Percentiles rank a stretch among this genome's conserved stretches.
Conservation (phyloP, 2,888 invertebrate species). For the Acanthosepion lycidas region DNA sequence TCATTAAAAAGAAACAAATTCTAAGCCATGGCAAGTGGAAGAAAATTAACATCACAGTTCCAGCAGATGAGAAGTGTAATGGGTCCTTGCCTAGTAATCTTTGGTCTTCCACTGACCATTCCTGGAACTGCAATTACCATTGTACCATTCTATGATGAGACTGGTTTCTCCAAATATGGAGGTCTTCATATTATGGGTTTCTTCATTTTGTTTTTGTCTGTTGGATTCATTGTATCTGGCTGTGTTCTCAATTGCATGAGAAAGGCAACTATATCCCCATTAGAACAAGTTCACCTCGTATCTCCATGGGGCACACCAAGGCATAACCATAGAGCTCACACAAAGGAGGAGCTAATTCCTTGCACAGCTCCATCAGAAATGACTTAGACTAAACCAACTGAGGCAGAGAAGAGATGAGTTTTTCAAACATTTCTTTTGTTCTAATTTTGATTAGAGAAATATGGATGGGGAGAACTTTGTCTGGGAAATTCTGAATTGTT, state of each 20-base stretch:
- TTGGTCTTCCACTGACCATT: slow-evolving; percentile 58
- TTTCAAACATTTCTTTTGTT: too few relatives aligned
- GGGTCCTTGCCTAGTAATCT: slow-evolving; percentile 60
- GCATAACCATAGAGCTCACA: not conserved
- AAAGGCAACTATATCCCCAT: slow-evolving; percentile 41
- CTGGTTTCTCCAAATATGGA: slow-evolving; percentile 55
- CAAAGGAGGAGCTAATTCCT: slow-evolving; percentile 42
- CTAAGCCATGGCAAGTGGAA: slow-evolving; percentile 7
- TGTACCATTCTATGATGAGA: slow-evolving; percentile 57
- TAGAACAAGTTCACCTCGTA: slow-evolving; percentile 43
- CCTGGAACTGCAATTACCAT: slow-evolving; percentile 60
- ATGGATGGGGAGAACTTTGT: too few relatives aligned
- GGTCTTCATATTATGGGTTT: slow-evolving; percentile 56
- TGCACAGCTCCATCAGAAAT: slow-evolving; percentile 39
- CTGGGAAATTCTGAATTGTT: too few relatives aligned
- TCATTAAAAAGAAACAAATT: not conserved
- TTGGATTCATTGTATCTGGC: slow-evolving; percentile 52
- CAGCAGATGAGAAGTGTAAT: slow-evolving; percentile 51
- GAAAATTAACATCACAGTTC: not conserved
- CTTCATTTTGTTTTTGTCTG: slow-evolving; percentile 50
- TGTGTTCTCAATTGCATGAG: slow-evolving; percentile 50
- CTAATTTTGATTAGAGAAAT: too few relatives aligned
- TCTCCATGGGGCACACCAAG: slow-evolving; percentile 40
- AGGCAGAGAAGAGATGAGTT: not conserved
- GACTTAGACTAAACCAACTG: not conserved